A percentile compares a stretch with the other conserved stretches of the same genome.
Conservation (phyloP, 2,797 vertebrate genomes). For the Alca torda region DNA sequence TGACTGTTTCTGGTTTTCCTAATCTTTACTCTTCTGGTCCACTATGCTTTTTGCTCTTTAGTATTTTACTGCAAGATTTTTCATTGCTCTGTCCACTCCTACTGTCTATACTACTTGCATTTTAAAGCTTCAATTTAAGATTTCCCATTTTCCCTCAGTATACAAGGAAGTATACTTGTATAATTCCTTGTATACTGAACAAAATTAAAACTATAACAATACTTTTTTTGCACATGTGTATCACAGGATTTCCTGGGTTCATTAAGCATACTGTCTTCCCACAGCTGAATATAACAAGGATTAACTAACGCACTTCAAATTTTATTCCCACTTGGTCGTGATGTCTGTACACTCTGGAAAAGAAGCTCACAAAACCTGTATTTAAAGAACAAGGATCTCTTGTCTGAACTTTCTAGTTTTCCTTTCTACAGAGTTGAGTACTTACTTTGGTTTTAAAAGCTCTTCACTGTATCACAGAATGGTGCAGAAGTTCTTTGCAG, state of each 20-base stretch:
- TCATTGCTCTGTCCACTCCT: not conserved
- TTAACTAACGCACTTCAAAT: not conserved
- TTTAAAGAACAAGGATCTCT: not conserved
- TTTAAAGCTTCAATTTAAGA: not conserved
- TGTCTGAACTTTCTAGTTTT: not conserved
- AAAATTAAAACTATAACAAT: not conserved
- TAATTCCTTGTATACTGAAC: not conserved
- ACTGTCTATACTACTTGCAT: not conserved
- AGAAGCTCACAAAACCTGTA: not conserved
- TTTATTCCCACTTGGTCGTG: not conserved
- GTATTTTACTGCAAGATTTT: not conserved
- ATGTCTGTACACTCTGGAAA: not conserved
- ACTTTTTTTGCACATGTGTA: not conserved
- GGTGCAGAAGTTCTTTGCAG: not conserved
- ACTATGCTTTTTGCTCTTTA: not conserved
- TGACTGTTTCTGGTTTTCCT: not conserved
- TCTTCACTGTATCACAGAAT: not conserved
- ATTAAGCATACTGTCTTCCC: not conserved
- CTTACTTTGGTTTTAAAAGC: not conserved
- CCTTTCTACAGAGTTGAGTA: not conserved
- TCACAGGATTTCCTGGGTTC: not conserved
- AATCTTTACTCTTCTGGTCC: not conserved
- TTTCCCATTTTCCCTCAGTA: not conserved
- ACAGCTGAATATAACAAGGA: not conserved
- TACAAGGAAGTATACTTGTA: too few species aligned